Evolutionary conservation across 2,888 invertebrate species (phyloP), one percentile per base, ranked within the genome.

Genomic region (Sarcophaga rosellei): DNA sequence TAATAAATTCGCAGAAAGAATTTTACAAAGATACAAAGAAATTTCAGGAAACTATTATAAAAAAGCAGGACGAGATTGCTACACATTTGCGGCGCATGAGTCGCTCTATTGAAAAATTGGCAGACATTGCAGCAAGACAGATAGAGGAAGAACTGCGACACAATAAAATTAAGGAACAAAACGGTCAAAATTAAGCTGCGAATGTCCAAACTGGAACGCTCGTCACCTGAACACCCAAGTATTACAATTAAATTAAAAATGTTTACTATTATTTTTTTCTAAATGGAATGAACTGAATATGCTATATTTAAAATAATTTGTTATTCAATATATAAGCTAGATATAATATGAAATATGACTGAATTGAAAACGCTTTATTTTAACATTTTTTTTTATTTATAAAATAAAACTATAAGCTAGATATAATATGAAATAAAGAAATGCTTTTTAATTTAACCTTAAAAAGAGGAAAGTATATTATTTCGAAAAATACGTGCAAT

Each of bases 381-480:
- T 53, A 3, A 10, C 2, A 2, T 53, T 3, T 53, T 53, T 53
- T 53, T 53, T 12, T 53, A 53, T 53, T 53, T n/a, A n/a, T n/a
- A n/a, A n/a, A n/a, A n/a, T n/a, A 53, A 53, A 53, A 45, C n/a
- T n/a, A 66, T 66, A 63, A 63, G 23, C 23, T 2, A 2, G 23
- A 23, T 23, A 25, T 25, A 20, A 59, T 20, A 59, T 4, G 0
- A 10, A 25, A 65, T 62, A 23, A 65, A 69, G 57, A 23, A 35
- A 72, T 1, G 3, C 35, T 20, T 62, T 61, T 61, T 72, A 59
- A 6, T 21, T 72, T 3, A 72, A 73, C 0, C 20, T 20, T 80
- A 53, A 65, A 80, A 73, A 53, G 25, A n/a, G 62, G 20, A 12
- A 63, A 63, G 23, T 62, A 62, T 79, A 35, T 73, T 73, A 70